A percentile compares a stretch with the other conserved stretches of the same genome.
phyloP scores from a whole-genome alignment of 2,113 vertebrate genomes.

The Suricata suricatta region DNA sequence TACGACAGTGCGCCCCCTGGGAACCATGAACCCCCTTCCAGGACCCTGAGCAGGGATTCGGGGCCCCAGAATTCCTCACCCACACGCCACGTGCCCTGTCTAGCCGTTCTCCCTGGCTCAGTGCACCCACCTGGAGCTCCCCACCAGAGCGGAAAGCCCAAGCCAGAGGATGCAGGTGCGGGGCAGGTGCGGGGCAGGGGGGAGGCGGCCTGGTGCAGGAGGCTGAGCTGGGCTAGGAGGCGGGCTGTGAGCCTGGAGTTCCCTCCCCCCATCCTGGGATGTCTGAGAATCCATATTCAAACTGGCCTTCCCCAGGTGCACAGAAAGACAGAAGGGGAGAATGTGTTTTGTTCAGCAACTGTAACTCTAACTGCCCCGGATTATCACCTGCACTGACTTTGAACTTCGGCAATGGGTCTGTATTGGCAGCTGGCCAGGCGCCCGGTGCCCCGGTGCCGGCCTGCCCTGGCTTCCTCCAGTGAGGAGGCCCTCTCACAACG shows the following conservation, averaged over 20 bases:
- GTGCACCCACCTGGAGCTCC: neutral
- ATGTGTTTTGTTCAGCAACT: rapidly evolving
- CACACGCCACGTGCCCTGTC: neutral
- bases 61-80: neutral
- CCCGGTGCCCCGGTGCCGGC: rapidly evolving
- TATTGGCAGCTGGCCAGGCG: neutral
- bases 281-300: neutral
- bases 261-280: neutral
- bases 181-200: no score
- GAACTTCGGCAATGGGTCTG: no score
- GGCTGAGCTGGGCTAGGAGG: neutral
- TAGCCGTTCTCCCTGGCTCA: neutral
- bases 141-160: no score
- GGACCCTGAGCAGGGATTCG: neutral
- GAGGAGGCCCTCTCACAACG: neutral
- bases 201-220: no score
- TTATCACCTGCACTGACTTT: no score
- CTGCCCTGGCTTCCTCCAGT: neutral
- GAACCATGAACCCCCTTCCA: neutral
- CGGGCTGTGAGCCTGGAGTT: no score
- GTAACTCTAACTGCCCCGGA: no score
- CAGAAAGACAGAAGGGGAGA: neutral
- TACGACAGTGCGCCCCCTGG: rapidly evolving
- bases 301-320: neutral
- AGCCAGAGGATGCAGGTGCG: rapidly evolving